Evolutionary conservation across 35 echinoderm and acorn worm species (phyloP), one percentile per base, ranked within the genome.

Genomic region (Amphiura filiformis): DNA sequence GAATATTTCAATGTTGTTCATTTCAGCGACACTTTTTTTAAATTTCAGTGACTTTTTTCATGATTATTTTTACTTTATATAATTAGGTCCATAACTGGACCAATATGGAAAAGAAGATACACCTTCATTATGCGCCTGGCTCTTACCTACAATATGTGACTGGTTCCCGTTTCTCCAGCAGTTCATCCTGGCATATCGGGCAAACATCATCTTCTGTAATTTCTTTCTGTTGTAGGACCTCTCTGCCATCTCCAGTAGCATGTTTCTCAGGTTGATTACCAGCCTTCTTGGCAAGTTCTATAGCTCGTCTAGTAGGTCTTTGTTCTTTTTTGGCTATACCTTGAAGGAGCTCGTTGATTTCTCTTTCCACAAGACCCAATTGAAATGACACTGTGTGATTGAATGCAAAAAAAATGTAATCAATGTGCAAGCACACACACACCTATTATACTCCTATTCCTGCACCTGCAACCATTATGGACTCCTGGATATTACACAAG

Each of bases 131-230:
- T n/a, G n/a, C n/a, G n/a, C n/a, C 44, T 11, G 44, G 34, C 1
- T 34, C 40, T 56, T 89, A 97, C 95, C 95, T 88, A 86, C 95
- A 97, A 76, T 91, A 97, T 0, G 95, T 97, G n/a, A 97, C 95
- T 78, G 95, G 88, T 79, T 97, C 95, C 41, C 91, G 81, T 42
- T 85, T 88, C 33, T 79, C 89, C 17, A 97, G 85, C 32, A 97
- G 86, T 75, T 97, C 95, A 89, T 97, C 95, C 76, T 97, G 95
- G 79, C 95, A 97, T 44, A 97, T 97, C 11, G 95, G 95, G 34
- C 95, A 97, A 1, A 94, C 92, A 86, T 97, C 95, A 23, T 97
- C 95, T 76, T 86, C 86, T 0, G 95, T 94, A 79, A 97, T 97
- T 70, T 90, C 88, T 82, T 92, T 87, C 83, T 97, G 95, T 22